Conservation (phyloP, 2,113 vertebrate species). For the Varanus salvator region DNA sequence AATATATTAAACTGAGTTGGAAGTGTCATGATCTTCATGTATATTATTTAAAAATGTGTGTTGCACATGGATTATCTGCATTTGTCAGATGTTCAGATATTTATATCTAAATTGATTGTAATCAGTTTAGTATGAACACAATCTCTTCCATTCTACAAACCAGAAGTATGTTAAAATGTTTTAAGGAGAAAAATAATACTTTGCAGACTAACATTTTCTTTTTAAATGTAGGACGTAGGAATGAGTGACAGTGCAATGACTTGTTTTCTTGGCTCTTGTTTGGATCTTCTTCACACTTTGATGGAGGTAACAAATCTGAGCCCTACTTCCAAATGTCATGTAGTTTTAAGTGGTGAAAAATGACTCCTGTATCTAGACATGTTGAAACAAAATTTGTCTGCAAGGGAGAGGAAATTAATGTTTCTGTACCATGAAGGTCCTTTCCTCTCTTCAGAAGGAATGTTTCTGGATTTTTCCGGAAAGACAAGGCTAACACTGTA, state of each 20-base stretch:
- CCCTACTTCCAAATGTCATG: background rate
- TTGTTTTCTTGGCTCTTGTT: conserved; percentile 90
- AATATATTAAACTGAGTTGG: background rate
- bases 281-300: conserved; percentile 90
- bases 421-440: background rate
- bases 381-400: background rate
- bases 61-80: background rate
- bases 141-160: background rate
- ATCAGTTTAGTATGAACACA: background rate
- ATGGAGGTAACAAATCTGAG: conserved; percentile 87
- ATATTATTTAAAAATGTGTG: background rate
- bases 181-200: background rate
- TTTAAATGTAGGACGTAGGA: conserved; percentile 87
- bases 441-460: background rate
- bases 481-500: background rate
- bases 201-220: background rate
- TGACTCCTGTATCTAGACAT: background rate
- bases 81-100: background rate
- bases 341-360: background rate
- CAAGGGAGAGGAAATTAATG: background rate
- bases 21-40: background rate
- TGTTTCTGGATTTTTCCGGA: background rate
- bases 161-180: conserved; percentile 34
- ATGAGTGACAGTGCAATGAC: conserved; percentile 92
- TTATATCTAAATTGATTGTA: background rate